Evolutionary conservation across 2,888 invertebrate species (phyloP).

Genomic region (Andrena camellia): DNA sequence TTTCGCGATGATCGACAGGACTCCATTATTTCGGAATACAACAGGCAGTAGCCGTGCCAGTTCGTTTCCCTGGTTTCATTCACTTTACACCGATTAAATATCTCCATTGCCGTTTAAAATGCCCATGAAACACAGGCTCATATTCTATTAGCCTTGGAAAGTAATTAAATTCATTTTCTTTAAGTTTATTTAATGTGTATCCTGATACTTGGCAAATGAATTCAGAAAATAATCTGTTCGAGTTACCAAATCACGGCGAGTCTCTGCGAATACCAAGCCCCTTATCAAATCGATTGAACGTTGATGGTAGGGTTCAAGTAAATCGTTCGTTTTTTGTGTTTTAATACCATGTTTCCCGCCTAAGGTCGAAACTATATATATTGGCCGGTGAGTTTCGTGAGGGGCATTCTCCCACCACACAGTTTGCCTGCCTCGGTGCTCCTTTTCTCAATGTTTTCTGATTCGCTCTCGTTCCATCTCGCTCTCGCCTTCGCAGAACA

Average conservation of each 20-base stretch:
- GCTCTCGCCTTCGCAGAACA: too few species aligned
- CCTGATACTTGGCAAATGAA: background rate
- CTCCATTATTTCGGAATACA: constrained; percentile 36
- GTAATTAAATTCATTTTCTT: background rate
- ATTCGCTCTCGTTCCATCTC: too few species aligned
- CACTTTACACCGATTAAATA: constrained; percentile 3
- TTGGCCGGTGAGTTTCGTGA: too few species aligned
- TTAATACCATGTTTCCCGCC: background rate
- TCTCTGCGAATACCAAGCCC: background rate
- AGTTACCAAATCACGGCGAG: background rate
- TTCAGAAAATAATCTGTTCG: constrained; percentile 1
- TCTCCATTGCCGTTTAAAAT: background rate
- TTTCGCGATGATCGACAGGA: constrained; percentile 32
- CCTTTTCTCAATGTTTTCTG: too few species aligned
- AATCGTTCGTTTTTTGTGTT: background rate
- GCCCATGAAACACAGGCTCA: background rate
- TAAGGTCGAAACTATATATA: too few species aligned
- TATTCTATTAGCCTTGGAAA: background rate
- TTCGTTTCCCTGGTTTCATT: background rate
- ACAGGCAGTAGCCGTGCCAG: constrained; percentile 5
- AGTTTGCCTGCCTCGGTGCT: too few species aligned
- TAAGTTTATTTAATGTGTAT: background rate
- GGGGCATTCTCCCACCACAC: too few species aligned
- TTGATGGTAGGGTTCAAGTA: background rate
- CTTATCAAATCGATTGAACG: background rate